Evolutionary conservation across 2,888 invertebrate species (phyloP).

Genomic region (Cephus sareptanus): DNA sequence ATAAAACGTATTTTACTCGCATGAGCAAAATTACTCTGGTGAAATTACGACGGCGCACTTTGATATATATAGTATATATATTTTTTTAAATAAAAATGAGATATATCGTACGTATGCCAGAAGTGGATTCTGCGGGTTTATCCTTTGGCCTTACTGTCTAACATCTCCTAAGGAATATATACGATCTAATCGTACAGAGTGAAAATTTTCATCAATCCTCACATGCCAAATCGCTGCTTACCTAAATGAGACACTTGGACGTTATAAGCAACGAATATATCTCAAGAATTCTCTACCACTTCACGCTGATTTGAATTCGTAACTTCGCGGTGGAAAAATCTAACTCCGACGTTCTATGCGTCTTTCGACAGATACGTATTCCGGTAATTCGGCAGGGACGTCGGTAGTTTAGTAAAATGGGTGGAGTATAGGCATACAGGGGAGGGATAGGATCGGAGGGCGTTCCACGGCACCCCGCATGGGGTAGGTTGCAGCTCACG

Average conservation of each 20-base stretch:
- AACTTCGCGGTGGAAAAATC: background rate
- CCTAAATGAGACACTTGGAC: background rate
- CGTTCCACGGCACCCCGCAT: conserved; percentile 62
- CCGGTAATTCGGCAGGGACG: conserved; percentile 56
- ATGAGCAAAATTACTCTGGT: background rate
- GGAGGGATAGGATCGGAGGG: conserved; percentile 50
- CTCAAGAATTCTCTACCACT: background rate
- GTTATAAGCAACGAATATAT: background rate
- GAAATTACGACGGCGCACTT: background rate
- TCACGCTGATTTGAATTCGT: background rate
- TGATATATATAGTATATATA: too few species aligned
- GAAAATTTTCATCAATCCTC: background rate
- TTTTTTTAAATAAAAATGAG: background rate
- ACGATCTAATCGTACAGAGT: background rate
- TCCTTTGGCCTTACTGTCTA: background rate
- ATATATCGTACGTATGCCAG: background rate
- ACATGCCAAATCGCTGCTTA: background rate
- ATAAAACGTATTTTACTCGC: background rate
- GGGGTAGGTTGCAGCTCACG: conserved; percentile 64
- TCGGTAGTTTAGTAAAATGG: conserved; percentile 28
- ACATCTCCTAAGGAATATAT: background rate
- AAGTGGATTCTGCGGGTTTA: background rate
- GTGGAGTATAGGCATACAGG: conserved; percentile 45
- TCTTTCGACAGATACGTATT: conserved; percentile 33
- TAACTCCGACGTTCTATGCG: background rate